Conservation (phyloP, 2,888 invertebrate genomes). For the Leucophenga montana region DNA sequence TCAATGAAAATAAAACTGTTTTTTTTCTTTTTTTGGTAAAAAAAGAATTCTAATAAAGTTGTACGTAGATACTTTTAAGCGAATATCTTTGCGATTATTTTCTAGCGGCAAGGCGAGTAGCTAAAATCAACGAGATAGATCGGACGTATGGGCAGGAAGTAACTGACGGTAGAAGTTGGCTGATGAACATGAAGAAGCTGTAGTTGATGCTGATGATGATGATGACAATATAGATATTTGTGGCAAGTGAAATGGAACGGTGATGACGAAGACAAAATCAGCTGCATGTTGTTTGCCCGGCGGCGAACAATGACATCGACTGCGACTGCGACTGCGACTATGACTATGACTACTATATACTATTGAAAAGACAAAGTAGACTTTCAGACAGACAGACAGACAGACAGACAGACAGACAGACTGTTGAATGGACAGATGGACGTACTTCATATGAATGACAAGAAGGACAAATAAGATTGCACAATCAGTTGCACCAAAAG, state of each 20-base stretch:
- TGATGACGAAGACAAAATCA: not conserved
- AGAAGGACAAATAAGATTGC: conserved; percentile 19
- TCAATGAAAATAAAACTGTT: not conserved
- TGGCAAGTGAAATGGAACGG: too few species aligned
- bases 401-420: conserved; percentile 8
- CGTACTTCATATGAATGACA: too few species aligned
- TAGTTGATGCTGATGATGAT: conserved; percentile 1
- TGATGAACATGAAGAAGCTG: not conserved
- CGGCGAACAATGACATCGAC: not conserved
- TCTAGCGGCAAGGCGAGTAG: not conserved
- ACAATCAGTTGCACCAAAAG: conserved; percentile 9
- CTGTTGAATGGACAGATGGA: not conserved
- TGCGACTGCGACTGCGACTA: not conserved
- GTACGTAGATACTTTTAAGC: not conserved
- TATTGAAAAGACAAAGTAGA: not conserved
- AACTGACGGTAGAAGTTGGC: not conserved
- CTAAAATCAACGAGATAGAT: not conserved
- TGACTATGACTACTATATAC: too few species aligned
- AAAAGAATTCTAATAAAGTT: conserved; percentile 20
- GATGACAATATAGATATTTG: not conserved
- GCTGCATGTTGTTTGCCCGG: not conserved
- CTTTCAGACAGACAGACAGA: not conserved
- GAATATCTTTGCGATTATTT: conserved; percentile 18
- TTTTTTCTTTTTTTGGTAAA: too few species aligned
- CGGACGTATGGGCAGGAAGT: not conserved